Conservation (phyloP, 2,113 vertebrate genomes). For the Atrichornis clamosus region DNA sequence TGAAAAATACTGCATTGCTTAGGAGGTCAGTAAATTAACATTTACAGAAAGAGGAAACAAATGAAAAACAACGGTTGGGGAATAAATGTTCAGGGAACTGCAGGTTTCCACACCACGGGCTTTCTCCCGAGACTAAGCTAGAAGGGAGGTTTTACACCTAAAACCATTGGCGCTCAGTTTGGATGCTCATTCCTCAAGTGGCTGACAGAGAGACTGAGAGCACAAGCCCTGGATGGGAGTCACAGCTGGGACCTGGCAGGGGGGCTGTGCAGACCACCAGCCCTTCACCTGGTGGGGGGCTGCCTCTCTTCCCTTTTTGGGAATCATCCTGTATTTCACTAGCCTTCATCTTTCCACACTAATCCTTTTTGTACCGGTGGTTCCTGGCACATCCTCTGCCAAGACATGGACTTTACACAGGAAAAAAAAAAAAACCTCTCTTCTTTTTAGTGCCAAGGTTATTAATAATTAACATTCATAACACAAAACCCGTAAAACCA, state of each 20-base stretch:
- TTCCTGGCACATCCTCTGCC: conserved; percentile 10
- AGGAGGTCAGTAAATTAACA: neutral
- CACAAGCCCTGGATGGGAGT: neutral
- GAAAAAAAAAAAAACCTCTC: neutral
- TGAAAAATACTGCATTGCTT: neutral
- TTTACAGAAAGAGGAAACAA: neutral
- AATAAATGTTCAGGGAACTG: neutral
- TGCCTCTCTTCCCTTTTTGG: neutral
- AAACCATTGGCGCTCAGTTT: rapidly evolving
- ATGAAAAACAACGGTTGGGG: neutral
- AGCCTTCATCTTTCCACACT: neutral
- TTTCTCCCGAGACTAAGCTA: rapidly evolving
- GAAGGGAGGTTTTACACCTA: neutral
- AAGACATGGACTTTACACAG: neutral
- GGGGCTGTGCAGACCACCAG: too few species aligned
- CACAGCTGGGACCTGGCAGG: neutral
- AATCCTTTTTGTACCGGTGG: neutral
- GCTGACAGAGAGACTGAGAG: neutral
- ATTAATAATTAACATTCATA: conserved; percentile 74
- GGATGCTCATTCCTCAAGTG: neutral
- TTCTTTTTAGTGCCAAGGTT: conserved; percentile 39
- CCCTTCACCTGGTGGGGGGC: too few species aligned
- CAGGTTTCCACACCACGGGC: neutral
- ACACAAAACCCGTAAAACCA: conserved; percentile 66
- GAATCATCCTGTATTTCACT: neutral